A percentile compares a stretch with the other conserved stretches of the same genome.
phyloP scores from a whole-genome alignment of 2,113 vertebrate genomes.

The Leptosomus discolor region DNA sequence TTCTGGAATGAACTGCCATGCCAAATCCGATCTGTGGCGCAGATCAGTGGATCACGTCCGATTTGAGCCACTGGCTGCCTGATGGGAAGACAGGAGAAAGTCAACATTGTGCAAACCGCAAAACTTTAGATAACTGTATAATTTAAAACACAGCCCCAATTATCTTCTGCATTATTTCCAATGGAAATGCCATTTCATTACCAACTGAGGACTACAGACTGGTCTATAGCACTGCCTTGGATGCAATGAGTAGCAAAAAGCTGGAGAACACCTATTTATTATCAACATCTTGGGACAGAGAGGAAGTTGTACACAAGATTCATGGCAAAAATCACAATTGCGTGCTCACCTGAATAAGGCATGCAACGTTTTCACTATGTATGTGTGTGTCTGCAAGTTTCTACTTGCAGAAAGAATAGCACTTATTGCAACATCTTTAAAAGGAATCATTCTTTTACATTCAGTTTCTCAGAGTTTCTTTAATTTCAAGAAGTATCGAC shows the following conservation, averaged over 20 bases:
- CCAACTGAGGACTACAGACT: not conserved
- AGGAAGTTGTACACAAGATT: not conserved
- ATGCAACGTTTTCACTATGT: rapidly evolving
- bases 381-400: not conserved
- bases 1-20: not conserved
- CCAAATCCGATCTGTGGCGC: not conserved
- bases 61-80: not conserved
- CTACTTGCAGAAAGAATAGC: not conserved
- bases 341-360: not conserved
- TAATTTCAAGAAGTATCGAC: not conserved
- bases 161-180: not conserved
- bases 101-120: rapidly evolving
- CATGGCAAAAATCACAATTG: not conserved
- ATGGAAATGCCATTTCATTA: not conserved
- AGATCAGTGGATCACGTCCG: not conserved
- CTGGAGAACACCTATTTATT: not conserved
- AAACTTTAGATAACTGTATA: not conserved
- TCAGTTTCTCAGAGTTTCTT: not conserved
- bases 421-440: not conserved
- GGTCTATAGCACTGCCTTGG: not conserved
- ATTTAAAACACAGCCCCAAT: not conserved
- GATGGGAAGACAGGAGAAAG: not conserved
- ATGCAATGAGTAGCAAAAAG: not conserved
- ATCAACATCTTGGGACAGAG: not conserved
- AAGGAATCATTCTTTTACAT: not conserved